These are phyloP conservation scores for Theropithecus gelada DNA, from an alignment of 2,113 vertebrate genomes.

Conservation along the genomic window DNA sequence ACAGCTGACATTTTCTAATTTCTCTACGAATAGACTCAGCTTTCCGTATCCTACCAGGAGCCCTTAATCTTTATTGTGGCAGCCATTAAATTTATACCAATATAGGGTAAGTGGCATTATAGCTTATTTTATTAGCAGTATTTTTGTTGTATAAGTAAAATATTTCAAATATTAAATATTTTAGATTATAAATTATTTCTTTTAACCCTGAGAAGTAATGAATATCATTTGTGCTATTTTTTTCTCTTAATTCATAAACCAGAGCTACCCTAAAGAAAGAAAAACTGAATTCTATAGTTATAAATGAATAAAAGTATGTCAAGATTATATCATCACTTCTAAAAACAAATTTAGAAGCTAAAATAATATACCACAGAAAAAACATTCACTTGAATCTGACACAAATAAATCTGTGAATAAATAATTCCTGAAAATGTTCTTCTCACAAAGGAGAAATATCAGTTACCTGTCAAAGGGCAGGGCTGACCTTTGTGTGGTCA, in stretches of 20 bases:
- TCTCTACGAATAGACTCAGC: slow-evolving; percentile 62
- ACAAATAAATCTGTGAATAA: background rate
- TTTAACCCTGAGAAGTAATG: slow-evolving; percentile 30
- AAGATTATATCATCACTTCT: background rate
- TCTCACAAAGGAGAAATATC: background rate
- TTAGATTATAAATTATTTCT: slow-evolving; percentile 46
- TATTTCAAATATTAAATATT: background rate
- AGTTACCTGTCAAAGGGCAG: background rate
- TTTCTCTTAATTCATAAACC: background rate
- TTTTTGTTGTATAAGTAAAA: background rate
- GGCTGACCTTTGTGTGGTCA: background rate
- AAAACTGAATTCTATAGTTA: background rate
- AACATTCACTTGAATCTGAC: background rate
- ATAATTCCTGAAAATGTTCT: background rate
- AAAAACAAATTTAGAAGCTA: background rate
- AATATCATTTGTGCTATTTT: accelerated
- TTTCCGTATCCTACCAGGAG: slow-evolving; percentile 28
- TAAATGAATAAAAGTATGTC: background rate
- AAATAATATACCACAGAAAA: background rate
- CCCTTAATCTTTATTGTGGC: background rate
- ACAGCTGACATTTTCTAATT: slow-evolving; percentile 63
- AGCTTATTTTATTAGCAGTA: background rate
- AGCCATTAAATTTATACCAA: background rate
- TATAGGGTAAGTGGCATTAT: background rate
- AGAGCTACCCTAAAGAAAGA: background rate